Percentiles rank a stretch among this genome's conserved stretches.
Conservation (phyloP, 2,888 invertebrate species). For the Mythimna pallens region DNA sequence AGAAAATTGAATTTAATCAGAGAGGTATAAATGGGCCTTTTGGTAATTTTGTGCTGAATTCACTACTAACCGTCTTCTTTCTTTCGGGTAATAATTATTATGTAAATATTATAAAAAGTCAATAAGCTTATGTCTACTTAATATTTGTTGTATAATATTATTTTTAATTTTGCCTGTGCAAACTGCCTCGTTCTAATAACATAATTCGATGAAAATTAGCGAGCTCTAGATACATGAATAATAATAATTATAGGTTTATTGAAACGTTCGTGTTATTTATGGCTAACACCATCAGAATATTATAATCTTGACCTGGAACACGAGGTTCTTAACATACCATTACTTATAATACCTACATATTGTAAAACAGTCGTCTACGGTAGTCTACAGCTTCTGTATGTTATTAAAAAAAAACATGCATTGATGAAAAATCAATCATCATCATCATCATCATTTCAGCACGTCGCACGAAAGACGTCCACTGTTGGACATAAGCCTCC, state of each 20-base stretch:
- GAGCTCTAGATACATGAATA: conserved; percentile 7
- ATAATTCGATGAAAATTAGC: conserved; percentile 23
- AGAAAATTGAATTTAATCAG: neutral
- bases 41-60: neutral
- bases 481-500: too few relatives aligned
- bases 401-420: too few relatives aligned
- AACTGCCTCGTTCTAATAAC: conserved; percentile 20
- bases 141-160: conserved; percentile 38
- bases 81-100: conserved; percentile 26
- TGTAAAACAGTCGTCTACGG: too few relatives aligned
- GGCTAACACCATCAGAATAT: neutral
- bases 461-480: too few relatives aligned
- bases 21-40: conserved; percentile 2
- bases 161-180: conserved; percentile 18
- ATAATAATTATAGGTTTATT: conserved; percentile 16
- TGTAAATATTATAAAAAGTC: conserved; percentile 30
- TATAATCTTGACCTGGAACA: conserved; percentile 3
- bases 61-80: conserved; percentile 14
- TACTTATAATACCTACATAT: too few relatives aligned
- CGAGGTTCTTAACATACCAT: neutral
- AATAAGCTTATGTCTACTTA: conserved; percentile 35
- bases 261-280: conserved; percentile 5
- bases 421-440: too few relatives aligned
- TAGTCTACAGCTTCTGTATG: too few relatives aligned
- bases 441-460: too few relatives aligned